These are phyloP conservation scores for Onthophagus taurus DNA, from an alignment of 1,140 invertebrate genomes.

Conservation along the genomic window DNA sequence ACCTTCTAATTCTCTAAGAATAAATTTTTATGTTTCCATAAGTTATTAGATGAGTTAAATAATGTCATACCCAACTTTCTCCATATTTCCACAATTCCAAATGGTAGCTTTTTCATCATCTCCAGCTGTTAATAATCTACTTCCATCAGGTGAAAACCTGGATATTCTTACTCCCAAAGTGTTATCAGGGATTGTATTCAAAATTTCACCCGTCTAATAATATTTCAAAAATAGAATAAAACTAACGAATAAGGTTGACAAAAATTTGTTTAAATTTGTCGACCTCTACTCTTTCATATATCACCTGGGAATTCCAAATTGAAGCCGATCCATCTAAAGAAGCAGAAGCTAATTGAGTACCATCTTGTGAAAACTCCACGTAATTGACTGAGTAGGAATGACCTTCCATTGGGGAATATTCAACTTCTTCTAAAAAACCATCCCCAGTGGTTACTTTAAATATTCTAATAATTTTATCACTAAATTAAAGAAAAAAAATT, in stretches of 20 bases:
- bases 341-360: slow-evolving; percentile 56
- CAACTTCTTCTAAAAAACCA: slow-evolving; percentile 39
- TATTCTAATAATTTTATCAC: slow-evolving; percentile 48
- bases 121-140: slow-evolving; percentile 54
- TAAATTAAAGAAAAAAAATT: slow-evolving; percentile 24
- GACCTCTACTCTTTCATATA: background rate
- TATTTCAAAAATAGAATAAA: too few relatives aligned
- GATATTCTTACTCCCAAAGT: slow-evolving; percentile 41
- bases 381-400: slow-evolving; percentile 56
- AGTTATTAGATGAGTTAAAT: background rate
- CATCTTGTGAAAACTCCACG: slow-evolving; percentile 56
- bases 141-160: slow-evolving; percentile 55
- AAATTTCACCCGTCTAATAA: slow-evolving; percentile 33
- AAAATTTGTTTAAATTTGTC: background rate
- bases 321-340: slow-evolving; percentile 63
- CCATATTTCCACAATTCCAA: slow-evolving; percentile 51
- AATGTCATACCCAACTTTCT: slow-evolving; percentile 39
- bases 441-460: slow-evolving; percentile 37
- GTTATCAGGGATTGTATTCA: slow-evolving; percentile 29
- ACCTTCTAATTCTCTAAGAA: slow-evolving; percentile 41
- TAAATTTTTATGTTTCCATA: background rate
- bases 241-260: too few relatives aligned
- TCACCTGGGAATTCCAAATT: slow-evolving; percentile 54
- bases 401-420: slow-evolving; percentile 42
- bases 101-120: slow-evolving; percentile 63